These are phyloP conservation scores for Atractosteus spatula DNA, from an alignment of 2,113 vertebrate species.

Conservation along the genomic window DNA sequence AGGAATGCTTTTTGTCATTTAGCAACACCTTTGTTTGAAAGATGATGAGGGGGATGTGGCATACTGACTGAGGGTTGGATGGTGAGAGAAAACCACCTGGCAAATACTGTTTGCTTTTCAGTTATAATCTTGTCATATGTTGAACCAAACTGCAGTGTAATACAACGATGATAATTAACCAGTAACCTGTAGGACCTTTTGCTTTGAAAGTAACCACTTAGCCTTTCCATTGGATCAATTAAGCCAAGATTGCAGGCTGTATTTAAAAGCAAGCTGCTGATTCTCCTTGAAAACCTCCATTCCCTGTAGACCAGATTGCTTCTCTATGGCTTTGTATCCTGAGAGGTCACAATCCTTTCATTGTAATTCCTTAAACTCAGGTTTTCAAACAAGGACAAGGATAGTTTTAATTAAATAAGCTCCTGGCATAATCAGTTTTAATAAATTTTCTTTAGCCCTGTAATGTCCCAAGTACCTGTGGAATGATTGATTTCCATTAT, in stretches of 20 bases:
- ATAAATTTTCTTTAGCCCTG: too few species aligned
- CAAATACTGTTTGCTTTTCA: too few species aligned
- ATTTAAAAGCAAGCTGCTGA: too few species aligned
- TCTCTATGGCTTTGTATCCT: not conserved
- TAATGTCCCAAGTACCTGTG: not conserved
- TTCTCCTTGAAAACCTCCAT: too few species aligned
- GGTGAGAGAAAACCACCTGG: too few species aligned
- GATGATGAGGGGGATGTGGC: too few species aligned
- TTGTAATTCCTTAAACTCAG: constrained; percentile 4
- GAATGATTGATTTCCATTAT: constrained; percentile 7
- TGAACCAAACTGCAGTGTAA: not conserved
- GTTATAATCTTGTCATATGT: not conserved
- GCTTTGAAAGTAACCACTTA: not conserved
- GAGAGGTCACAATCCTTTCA: not conserved
- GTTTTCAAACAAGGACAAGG: constrained; percentile 5
- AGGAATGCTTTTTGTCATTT: too few species aligned
- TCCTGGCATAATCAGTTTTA: not conserved
- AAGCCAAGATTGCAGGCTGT: not conserved
- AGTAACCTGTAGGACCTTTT: not conserved
- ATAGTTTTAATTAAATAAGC: constrained; percentile 14
- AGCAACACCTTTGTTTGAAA: too few species aligned
- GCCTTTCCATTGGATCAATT: constrained; percentile 3
- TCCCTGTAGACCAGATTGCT: too few species aligned
- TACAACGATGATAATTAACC: not conserved
- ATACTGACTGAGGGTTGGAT: too few species aligned